Evolutionary conservation across 2,113 vertebrate species (phyloP).

Genomic region (Terrapene triunguis): DNA sequence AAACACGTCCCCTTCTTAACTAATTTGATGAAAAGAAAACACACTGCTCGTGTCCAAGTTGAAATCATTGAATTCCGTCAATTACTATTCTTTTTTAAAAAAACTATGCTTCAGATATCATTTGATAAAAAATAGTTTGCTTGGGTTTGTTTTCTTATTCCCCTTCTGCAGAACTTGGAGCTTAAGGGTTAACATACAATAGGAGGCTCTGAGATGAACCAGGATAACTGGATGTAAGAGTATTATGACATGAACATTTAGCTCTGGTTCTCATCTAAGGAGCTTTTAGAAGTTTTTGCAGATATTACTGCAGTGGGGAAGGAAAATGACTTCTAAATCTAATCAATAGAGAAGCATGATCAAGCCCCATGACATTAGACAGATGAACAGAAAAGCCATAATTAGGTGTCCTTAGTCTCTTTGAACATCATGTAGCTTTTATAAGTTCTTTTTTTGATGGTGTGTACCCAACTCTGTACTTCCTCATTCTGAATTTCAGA

Average conservation of each 20-base stretch:
- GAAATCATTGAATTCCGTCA: not conserved
- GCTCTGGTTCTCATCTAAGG: not conserved
- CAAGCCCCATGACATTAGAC: not conserved
- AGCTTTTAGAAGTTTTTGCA: constrained; percentile 18
- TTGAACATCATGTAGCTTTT: not conserved
- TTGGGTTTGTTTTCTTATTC: not conserved
- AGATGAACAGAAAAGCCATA: not conserved
- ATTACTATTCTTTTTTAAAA: not conserved
- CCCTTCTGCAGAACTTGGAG: not conserved
- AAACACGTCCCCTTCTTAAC: not conserved
- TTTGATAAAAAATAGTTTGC: not conserved
- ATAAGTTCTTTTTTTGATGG: not conserved
- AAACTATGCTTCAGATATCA: not conserved
- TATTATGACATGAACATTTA: not conserved
- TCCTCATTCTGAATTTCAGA: not conserved
- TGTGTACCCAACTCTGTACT: not conserved
- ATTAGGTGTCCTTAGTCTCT: not conserved
- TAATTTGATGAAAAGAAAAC: not conserved
- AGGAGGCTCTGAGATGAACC: not conserved
- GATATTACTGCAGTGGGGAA: not conserved
- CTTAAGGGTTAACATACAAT: not conserved
- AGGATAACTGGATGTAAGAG: not conserved
- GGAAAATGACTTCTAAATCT: not conserved
- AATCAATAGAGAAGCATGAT: not conserved
- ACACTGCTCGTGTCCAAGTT: not conserved